Evolutionary conservation across 2,797 vertebrate genomes (phyloP).

Genomic region (Oreortyx pictus): DNA sequence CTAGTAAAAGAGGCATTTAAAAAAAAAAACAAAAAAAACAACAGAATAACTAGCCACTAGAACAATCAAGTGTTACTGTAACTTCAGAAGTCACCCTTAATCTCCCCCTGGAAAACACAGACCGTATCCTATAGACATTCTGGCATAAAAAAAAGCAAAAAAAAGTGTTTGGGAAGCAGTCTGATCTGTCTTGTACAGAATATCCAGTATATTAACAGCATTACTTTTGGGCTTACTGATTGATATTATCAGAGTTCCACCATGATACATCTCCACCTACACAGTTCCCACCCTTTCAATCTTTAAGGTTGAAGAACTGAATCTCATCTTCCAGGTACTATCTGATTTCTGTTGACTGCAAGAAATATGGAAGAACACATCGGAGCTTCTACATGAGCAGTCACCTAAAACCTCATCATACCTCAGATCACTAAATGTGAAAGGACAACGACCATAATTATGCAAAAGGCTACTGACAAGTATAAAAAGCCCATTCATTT

Average conservation of each 20-base stretch:
- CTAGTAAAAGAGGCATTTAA: neutral
- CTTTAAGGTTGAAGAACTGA: neutral
- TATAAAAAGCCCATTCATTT: neutral
- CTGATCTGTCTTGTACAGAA: neutral
- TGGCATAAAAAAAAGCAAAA: neutral
- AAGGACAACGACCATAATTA: neutral
- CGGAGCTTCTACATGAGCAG: neutral
- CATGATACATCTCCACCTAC: neutral
- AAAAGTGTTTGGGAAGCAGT: neutral
- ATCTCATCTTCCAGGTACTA: neutral
- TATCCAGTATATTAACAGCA: neutral
- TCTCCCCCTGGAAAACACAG: neutral
- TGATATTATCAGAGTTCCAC: neutral
- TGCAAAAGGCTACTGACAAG: neutral
- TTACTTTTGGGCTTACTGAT: neutral
- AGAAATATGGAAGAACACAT: neutral
- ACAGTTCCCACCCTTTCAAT: neutral
- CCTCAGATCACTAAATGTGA: neutral
- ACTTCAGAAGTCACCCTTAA: neutral
- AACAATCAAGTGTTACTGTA: neutral
- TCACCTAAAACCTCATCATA: accelerated
- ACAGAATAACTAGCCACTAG: neutral
- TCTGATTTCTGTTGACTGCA: neutral
- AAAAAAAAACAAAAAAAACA: neutral
- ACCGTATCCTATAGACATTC: neutral